Base-by-base conservation (phyloP, 2,113 vertebrate genomes). In the Lepidothrix coronata region DNA sequence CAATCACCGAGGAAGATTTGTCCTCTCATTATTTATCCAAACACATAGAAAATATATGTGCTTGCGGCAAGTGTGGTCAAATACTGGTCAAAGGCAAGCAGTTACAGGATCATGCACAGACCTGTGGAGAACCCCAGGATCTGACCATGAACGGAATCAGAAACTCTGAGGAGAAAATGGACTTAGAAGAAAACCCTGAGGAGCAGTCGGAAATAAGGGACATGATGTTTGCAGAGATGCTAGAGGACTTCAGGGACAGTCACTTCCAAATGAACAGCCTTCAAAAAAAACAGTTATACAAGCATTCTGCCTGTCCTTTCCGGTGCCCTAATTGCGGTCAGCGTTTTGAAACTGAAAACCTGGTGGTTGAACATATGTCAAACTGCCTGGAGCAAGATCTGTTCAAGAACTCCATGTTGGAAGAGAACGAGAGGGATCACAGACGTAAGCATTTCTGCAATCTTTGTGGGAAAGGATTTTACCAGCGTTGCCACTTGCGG, bases 391-490 rank as follows among this genome's bases (percentile, higher is more conserved):
- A 99, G 76, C 98, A 98, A 97, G 99, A 99, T 75, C 96, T 98
- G 93, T 98, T 99, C 88, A 99, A 99, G 85, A 98, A 98, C 19
- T 97, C 97, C 79, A 95, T 98, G 85, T 92, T 98, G 96, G 98
- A 99, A 84, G 99, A 99, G 37, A 98, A 97, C 3, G 99, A 99
- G 58, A 98, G 98, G 30, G 99, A 99, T 94, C 99, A 99, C 96
- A 98, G 99, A 14, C 98, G 99, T 66, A 99, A 99, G 93, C 99
- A 99, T 97, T 99, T 99, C 97, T 99, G 99, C 97, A 98, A 98
- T 97, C 99, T 99, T 89, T 99, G 99, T 28, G 99, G 99, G 54
- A 99, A 99, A 96, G 99, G 99, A 76, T 99, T 99, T 97, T 99
- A 99, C 97, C 99, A 99, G 97, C 99, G 99, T 58, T 99, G 99